Percentiles rank a stretch among this genome's conserved stretches.
phyloP scores from a whole-genome alignment of 1,140 invertebrate species.

The Drosophila oshimai region DNA sequence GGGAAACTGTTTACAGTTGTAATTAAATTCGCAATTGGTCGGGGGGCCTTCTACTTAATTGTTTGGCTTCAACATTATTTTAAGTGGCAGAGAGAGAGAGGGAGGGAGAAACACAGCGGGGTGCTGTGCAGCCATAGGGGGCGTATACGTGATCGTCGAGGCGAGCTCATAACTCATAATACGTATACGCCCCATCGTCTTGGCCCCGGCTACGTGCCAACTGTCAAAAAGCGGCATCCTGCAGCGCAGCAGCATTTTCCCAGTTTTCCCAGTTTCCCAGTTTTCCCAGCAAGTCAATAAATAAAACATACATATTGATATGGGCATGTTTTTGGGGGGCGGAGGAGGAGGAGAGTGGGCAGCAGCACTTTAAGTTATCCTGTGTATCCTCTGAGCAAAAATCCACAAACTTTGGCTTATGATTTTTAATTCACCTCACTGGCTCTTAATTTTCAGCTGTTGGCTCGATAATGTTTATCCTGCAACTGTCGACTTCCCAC shows the following conservation, averaged over 20 bases:
- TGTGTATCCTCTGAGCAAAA: too few species aligned
- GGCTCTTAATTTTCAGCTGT: slow-evolving; percentile 19
- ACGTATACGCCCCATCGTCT: slow-evolving; percentile 51
- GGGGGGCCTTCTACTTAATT: slow-evolving; percentile 56
- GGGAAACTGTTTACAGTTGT: slow-evolving; percentile 43
- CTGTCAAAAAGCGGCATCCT: slow-evolving; percentile 52
- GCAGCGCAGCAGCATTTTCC: slow-evolving; percentile 7
- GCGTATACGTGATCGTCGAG: slow-evolving; percentile 59
- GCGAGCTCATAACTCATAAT: slow-evolving; percentile 64
- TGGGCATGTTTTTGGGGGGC: not conserved
- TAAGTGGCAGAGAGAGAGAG: not conserved
- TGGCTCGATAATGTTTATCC: not conserved
- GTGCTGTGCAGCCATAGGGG: slow-evolving; percentile 3
- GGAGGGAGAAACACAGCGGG: not conserved
- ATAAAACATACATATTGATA: slow-evolving; percentile 58
- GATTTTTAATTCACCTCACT: slow-evolving; percentile 20
- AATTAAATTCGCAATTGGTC: slow-evolving; percentile 59
- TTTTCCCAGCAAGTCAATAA: slow-evolving; percentile 51
- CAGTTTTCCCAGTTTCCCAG: not conserved
- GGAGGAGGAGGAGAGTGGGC: not conserved
- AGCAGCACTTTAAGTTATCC: slow-evolving; percentile 33
- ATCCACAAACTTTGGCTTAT: slow-evolving; percentile 16
- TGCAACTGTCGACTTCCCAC: slow-evolving; percentile 25
- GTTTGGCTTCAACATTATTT: slow-evolving; percentile 67
- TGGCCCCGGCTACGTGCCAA: slow-evolving; percentile 56